Percentiles rank a stretch among this genome's conserved stretches.
Evolutionary conservation across 2,113 vertebrate genomes (phyloP).

Genomic region (Zosterops borbonicus): DNA sequence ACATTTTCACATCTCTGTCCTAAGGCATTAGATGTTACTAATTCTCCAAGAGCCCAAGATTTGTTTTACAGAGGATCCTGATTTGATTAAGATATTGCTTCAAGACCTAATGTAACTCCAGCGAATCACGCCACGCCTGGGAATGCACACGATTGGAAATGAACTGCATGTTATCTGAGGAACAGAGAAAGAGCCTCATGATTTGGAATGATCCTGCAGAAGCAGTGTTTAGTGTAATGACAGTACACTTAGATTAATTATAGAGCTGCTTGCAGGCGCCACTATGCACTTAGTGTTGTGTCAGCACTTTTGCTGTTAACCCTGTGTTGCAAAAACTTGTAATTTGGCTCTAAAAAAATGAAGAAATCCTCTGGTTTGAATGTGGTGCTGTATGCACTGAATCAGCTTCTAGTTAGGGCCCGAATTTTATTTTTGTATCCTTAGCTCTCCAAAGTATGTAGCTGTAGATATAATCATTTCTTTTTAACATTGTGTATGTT

Average conservation of each 20-base stretch:
- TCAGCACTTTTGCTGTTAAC: constrained; percentile 69
- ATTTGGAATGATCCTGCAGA: constrained; percentile 70
- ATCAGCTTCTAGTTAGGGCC: neutral
- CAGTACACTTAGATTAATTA: constrained; percentile 78
- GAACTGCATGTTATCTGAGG: constrained; percentile 69
- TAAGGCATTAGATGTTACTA: constrained; percentile 72
- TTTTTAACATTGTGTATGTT: neutral
- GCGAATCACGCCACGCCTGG: constrained; percentile 50
- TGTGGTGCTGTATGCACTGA: neutral
- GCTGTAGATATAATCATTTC: neutral
- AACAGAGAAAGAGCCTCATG: constrained; percentile 23
- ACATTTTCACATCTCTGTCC: constrained; percentile 74
- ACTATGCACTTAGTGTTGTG: constrained; percentile 51
- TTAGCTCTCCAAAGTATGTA: neutral
- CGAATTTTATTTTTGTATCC: neutral
- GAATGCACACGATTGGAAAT: constrained; percentile 62
- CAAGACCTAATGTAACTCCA: constrained; percentile 70
- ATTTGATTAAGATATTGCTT: constrained; percentile 79
- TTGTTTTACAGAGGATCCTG: constrained; percentile 76
- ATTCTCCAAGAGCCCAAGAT: constrained; percentile 76
- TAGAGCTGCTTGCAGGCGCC: constrained; percentile 57
- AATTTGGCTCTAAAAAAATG: neutral
- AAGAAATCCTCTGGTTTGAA: neutral
- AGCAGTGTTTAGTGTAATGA: constrained; percentile 74
- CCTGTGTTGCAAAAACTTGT: constrained; percentile 46